Conservation (phyloP, 2,113 vertebrate genomes). For the Psettodes erumei region DNA sequence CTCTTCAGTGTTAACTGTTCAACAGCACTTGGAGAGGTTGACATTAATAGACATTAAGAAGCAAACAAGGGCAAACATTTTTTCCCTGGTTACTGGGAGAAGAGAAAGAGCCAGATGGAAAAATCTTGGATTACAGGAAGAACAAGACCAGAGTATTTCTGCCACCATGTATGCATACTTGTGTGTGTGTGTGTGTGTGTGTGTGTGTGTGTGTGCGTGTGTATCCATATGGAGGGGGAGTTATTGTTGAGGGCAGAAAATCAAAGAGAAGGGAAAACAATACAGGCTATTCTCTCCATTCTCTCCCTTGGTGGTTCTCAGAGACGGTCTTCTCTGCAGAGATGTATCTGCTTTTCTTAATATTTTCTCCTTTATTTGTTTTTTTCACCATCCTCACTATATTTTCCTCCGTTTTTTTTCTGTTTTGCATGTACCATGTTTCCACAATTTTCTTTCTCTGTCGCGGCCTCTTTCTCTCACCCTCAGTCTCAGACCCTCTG, state of each 20-base stretch:
- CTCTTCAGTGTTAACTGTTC: conserved; percentile 12
- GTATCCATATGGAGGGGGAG: conserved; percentile 15
- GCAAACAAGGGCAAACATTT: conserved; percentile 26
- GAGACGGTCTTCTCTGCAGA: conserved; percentile 45
- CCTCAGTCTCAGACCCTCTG: neutral
- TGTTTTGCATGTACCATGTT: neutral
- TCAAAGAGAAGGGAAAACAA: conserved; percentile 75
- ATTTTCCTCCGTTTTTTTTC: conserved; percentile 1
- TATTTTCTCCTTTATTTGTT: conserved; percentile 36
- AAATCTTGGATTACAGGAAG: conserved; percentile 57
- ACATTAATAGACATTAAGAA: conserved; percentile 42
- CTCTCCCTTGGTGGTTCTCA: conserved; percentile 54
- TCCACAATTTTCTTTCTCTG: conserved; percentile 12
- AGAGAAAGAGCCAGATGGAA: conserved; percentile 30
- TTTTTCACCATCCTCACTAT: neutral
- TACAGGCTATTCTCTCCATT: conserved; percentile 62
- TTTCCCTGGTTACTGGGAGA: neutral
- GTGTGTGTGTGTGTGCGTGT: conserved; percentile 6
- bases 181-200: neutral
- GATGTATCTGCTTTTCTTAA: conserved; percentile 6
- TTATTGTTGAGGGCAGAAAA: conserved; percentile 73
- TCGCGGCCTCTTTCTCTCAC: neutral
- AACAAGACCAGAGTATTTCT: conserved; percentile 38
- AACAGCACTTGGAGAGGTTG: conserved; percentile 25
- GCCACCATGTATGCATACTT: neutral